Base-by-base conservation (phyloP, 2,888 invertebrate species). In the Dioctria rufipes region DNA sequence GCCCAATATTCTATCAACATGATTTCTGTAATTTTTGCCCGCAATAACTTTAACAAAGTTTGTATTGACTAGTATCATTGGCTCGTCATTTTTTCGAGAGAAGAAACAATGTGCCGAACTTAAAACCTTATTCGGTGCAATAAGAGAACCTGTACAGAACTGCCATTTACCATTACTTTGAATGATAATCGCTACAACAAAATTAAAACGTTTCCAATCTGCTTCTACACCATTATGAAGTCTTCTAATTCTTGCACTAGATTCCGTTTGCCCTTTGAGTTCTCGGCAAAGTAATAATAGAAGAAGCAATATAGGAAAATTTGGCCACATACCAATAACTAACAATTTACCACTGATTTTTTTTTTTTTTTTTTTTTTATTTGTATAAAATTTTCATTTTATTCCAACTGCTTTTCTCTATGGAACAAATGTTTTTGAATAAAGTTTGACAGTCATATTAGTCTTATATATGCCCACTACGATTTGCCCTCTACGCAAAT, bases 181-280 rank as follows among this genome's bases (percentile, higher is more conserved):
- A 4, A 80, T 51, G 4, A 78, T 39, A 40, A 82, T 78, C 39
- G 80, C 82, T n/a, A 78, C 82, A 0, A 66, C 78, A 58, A 82
- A 82, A 60, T 82, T 82, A 60, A 73, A 82, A 9, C 40, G 25
- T 42, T 40, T 63, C 42, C 63, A 78, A 49, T 78, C 58, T 4
- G 82, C 80, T 42, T 43, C n/a, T 6, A 9, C 40, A 9, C 54
- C 80, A 9, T 73, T 2, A 37, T 78, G 77, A 9, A 82, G 37
- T 40, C 82, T 80, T 78, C 78, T 82, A 3, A 69, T 9, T 51
- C 71, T 90, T 81, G 89, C 85, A 51, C 65, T 5, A 4, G 4
- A 3, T 5, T 43, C 49, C 4, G 6, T 39, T 90, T 90, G 2
- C n/a, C 9, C 60, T 40, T 3, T n/a, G 4, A 60, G 13, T 9